Base-by-base conservation (phyloP, 2,888 invertebrate species). In the Melitaea athalia region DNA sequence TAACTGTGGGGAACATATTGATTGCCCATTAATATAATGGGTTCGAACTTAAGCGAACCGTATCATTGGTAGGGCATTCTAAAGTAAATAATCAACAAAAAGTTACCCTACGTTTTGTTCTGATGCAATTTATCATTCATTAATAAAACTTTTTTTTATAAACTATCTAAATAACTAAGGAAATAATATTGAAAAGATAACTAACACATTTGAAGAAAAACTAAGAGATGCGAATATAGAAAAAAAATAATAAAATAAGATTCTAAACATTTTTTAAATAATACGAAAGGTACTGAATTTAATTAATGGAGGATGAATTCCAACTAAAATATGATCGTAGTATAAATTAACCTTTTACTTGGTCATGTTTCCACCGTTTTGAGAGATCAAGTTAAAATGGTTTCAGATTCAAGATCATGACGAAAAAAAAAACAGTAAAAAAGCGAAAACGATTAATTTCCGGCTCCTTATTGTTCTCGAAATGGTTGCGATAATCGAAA, bases 371-470 rank as follows among this genome's bases (percentile, higher is more conserved):
- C 12, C n/a, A 5, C 14, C 33, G 7, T n/a, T 8, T 8, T 6
- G 8, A 33, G 7, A 14, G 33, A 6, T 55, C 53, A 55, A 55
- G 0, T n/a, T 55, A 55, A 14, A 5, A 31, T 33, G 6, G 53
- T 55, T 55, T 6, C 8, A 33, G 33, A 14, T 31, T 55, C 33
- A 55, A 55, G 53, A 31, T 8, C 69, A 66, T 75, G 53, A 63
- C 52, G 87, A 88, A 86, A 85, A 85, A 82, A 85, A 88, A 89
- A 89, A 87, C 47, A 59, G 65, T 73, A 57, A 87, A 88, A 88
- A 87, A 88, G 81, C 82, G 82, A 85, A 89, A 90, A 88, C 87
- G 84, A 88, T 86, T 88, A 91, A 91, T 91, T 87, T 91, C 91
- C 92, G 88, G 90, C 78, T 81, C 78, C 76, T 85, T 86, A 91